Conservation (phyloP, 2,797 vertebrate species). For the Phoebastria nigripes region DNA sequence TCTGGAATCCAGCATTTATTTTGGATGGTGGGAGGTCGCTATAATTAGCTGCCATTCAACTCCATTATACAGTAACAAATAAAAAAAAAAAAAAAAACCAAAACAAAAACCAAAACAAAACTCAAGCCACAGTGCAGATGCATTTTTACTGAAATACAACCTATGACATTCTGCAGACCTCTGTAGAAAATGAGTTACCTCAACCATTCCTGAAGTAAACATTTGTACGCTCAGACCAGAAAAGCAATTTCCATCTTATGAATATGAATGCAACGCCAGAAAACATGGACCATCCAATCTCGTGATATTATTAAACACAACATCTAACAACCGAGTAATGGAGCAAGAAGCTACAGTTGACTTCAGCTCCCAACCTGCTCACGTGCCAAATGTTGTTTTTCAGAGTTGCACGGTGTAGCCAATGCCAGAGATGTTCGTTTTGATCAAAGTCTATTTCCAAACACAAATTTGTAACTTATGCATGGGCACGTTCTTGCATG, state of each 20-base stretch:
- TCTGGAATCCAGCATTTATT: conserved; percentile 30
- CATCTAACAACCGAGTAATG: background rate
- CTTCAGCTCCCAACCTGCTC: background rate
- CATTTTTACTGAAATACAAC: background rate
- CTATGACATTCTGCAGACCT: background rate
- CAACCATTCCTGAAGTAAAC: background rate
- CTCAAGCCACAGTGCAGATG: background rate
- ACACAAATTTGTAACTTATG: background rate
- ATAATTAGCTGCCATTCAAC: background rate
- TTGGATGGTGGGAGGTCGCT: background rate
- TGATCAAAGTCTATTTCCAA: conserved; percentile 2
- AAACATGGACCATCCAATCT: accelerated
- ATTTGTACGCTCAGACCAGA: background rate
- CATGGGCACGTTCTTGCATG: background rate
- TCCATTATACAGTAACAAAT: background rate
- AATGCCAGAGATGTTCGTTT: background rate
- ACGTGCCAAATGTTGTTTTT: background rate
- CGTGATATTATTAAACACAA: background rate
- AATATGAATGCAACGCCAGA: background rate
- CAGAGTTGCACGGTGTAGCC: background rate
- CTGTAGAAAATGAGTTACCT: background rate
- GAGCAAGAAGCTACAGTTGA: background rate
- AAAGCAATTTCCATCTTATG: background rate
- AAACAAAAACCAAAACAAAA: no score
- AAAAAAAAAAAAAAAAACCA: background rate